These are phyloP conservation scores for Philopotamus ludificatus DNA, from an alignment of 1,140 invertebrate genomes.

Conservation along the genomic window DNA sequence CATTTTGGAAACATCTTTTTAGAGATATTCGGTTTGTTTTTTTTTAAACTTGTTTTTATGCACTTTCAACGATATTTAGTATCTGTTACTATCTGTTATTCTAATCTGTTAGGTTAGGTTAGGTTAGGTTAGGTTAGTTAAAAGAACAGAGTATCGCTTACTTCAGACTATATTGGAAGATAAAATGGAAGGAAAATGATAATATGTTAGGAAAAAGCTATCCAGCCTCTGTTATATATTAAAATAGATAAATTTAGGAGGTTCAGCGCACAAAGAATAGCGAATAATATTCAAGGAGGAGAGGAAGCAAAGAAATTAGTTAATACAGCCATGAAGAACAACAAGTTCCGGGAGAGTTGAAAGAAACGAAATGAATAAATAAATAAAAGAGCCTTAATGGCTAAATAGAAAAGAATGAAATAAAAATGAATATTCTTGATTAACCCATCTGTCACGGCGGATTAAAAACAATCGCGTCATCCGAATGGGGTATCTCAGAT, in stretches of 20 bases:
- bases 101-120: neutral
- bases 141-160: neutral
- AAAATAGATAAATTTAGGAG: neutral
- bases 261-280: neutral
- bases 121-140: neutral
- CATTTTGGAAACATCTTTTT: too few relatives aligned
- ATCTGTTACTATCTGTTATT: too few relatives aligned
- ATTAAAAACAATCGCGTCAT: too few relatives aligned
- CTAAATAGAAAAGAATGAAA: too few relatives aligned
- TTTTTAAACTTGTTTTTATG: constrained; percentile 1
- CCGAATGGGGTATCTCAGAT: too few relatives aligned
- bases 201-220: neutral
- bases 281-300: neutral
- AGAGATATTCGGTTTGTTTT: too few relatives aligned
- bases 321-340: too few relatives aligned
- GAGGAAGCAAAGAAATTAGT: neutral
- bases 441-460: too few relatives aligned
- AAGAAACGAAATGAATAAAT: too few relatives aligned
- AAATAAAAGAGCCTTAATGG: too few relatives aligned
- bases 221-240: neutral
- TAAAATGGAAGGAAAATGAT: neutral
- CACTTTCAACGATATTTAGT: neutral
- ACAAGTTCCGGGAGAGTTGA: too few relatives aligned
- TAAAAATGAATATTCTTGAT: too few relatives aligned
- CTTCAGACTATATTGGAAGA: neutral